These are phyloP conservation scores for Alectoris magna DNA, from an alignment of 2,797 vertebrate genomes.

Conservation along the genomic window DNA sequence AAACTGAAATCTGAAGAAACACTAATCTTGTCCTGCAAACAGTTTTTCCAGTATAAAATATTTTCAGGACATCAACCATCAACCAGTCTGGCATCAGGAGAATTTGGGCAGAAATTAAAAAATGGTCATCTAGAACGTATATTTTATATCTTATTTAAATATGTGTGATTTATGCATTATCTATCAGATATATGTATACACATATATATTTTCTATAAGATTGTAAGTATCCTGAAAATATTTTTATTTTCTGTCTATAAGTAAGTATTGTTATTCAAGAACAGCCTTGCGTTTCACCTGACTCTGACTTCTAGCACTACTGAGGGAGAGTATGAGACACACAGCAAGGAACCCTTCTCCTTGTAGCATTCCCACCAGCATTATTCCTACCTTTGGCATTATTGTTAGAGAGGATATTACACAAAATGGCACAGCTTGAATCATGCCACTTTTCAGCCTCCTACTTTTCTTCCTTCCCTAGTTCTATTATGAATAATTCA, in stretches of 20 bases:
- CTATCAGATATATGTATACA: neutral
- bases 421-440: conserved; percentile 17
- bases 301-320: neutral
- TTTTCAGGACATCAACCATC: neutral
- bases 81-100: neutral
- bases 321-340: neutral
- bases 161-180: neutral
- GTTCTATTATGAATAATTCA: neutral
- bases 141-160: neutral
- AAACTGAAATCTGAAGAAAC: neutral
- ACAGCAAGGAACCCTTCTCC: neutral
- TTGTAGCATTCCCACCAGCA: neutral
- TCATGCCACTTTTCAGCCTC: neutral
- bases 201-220: neutral
- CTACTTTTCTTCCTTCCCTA: neutral
- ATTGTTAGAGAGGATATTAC: neutral
- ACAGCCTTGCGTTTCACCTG: neutral
- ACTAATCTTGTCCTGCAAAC: neutral
- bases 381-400: neutral
- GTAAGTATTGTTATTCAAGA: neutral
- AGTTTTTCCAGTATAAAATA: neutral
- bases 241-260: neutral
- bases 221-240: neutral
- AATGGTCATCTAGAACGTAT: neutral
- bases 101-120: neutral